Evolutionary conservation across 1,140 invertebrate genomes (phyloP).

Genomic region (Melipona quadrifasciata): DNA sequence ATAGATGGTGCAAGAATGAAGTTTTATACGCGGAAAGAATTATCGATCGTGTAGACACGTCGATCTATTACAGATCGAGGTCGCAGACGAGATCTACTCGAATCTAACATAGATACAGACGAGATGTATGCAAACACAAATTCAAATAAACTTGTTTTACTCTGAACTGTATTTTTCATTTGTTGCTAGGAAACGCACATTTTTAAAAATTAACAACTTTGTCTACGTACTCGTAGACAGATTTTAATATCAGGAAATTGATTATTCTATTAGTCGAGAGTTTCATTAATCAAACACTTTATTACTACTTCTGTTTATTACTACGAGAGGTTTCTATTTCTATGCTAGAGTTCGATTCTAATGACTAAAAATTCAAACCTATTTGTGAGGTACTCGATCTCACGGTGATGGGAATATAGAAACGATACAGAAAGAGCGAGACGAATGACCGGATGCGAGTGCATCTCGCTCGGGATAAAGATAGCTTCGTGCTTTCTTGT

Average conservation of each 20-base stretch:
- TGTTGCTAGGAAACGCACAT: neutral
- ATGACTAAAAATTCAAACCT: neutral
- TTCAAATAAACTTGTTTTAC: neutral
- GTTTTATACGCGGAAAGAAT: neutral
- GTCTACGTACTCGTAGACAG: neutral
- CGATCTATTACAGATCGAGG: too few relatives aligned
- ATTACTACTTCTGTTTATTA: too few relatives aligned
- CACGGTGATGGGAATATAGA: too few relatives aligned
- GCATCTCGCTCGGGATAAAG: slow-evolving; percentile 46
- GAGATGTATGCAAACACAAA: neutral
- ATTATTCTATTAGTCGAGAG: too few relatives aligned
- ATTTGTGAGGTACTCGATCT: too few relatives aligned
- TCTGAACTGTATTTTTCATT: neutral
- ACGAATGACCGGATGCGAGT: slow-evolving; percentile 36
- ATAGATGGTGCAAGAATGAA: slow-evolving; percentile 11
- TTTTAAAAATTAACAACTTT: neutral
- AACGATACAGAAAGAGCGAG: neutral
- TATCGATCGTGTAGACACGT: neutral
- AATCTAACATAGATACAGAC: too few relatives aligned
- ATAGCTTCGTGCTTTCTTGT: slow-evolving; percentile 47
- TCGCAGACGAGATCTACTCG: too few relatives aligned
- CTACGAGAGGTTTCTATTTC: too few relatives aligned
- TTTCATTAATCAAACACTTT: too few relatives aligned
- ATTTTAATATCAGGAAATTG: too few relatives aligned
- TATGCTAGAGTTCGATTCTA: too few relatives aligned